These are phyloP conservation scores for Monopis laevigella DNA, from an alignment of 2,888 invertebrate genomes.

Conservation along the genomic window DNA sequence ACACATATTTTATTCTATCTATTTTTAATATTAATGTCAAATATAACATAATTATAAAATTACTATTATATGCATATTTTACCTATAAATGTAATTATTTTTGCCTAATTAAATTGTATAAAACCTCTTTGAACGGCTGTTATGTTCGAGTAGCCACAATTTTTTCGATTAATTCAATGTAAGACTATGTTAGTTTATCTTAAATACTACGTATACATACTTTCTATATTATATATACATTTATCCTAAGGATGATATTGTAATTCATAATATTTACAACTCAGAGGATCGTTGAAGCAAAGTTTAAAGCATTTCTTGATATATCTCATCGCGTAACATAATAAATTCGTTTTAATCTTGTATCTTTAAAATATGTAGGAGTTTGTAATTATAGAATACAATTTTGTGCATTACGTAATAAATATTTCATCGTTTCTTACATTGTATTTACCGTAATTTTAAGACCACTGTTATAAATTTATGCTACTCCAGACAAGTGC, in stretches of 20 bases:
- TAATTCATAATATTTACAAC: conserved; percentile 44
- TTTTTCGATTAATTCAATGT: conserved; percentile 61
- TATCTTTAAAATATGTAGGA: conserved; percentile 65
- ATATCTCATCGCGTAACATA: conserved; percentile 65
- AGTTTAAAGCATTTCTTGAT: conserved; percentile 58
- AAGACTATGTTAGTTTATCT: conserved; percentile 61
- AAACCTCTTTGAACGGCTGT: conserved; percentile 58
- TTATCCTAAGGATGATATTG: conserved; percentile 63
- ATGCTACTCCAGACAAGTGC: conserved; percentile 37
- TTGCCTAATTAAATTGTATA: conserved; percentile 67
- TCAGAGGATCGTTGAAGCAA: conserved; percentile 56
- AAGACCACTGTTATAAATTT: conserved; percentile 61
- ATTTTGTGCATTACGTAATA: conserved; percentile 66
- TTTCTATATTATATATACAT: conserved; percentile 61
- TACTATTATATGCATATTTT: conserved; percentile 63
- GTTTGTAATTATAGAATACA: conserved; percentile 62
- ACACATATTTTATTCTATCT: conserved; percentile 65
- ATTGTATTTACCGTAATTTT: conserved; percentile 60
- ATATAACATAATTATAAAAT: conserved; percentile 64
- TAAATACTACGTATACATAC: conserved; percentile 37
- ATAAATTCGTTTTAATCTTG: conserved; percentile 63
- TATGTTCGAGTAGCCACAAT: conserved; percentile 55
- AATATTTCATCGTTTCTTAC: conserved; percentile 65
- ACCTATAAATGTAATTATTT: conserved; percentile 65
- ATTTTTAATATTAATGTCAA: conserved; percentile 66